These are phyloP conservation scores for Choreutis nemorana DNA, from an alignment of 2,888 invertebrate species.

Conservation along the genomic window DNA sequence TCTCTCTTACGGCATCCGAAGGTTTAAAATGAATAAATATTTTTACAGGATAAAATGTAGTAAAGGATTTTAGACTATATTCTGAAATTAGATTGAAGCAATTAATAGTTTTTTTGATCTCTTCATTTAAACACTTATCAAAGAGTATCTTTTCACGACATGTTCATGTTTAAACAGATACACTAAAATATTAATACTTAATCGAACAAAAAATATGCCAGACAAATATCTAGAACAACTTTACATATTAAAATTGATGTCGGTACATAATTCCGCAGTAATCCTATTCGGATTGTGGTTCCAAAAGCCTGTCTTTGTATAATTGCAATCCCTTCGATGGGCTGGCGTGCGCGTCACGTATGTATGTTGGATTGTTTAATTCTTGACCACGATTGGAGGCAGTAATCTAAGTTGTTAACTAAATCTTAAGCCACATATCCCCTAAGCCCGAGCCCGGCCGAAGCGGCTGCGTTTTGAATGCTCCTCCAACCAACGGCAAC, in stretches of 20 bases:
- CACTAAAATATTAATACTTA: too few relatives aligned
- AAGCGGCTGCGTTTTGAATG: constrained; percentile 56
- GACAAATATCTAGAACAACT: too few relatives aligned
- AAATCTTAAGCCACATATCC: constrained; percentile 59
- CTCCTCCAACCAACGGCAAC: constrained; percentile 47
- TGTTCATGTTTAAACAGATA: too few relatives aligned
- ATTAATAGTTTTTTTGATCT: too few relatives aligned
- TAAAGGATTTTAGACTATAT: constrained; percentile 21
- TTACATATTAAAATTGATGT: too few relatives aligned
- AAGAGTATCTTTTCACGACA: too few relatives aligned
- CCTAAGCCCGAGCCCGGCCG: constrained; percentile 57
- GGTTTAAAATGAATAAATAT: too few relatives aligned
- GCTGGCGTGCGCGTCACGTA: constrained; percentile 33
- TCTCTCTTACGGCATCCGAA: too few relatives aligned
- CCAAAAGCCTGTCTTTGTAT: constrained; percentile 16
- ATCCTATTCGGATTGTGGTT: constrained; percentile 2
- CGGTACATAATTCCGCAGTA: background rate
- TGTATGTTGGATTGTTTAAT: constrained; percentile 53
- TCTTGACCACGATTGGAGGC: constrained; percentile 49
- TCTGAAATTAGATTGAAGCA: too few relatives aligned
- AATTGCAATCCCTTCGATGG: constrained; percentile 38
- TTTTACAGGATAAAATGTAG: too few relatives aligned
- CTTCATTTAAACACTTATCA: too few relatives aligned
- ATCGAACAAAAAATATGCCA: too few relatives aligned
- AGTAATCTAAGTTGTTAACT: constrained; percentile 63